Conservation (phyloP, 2,797 vertebrate species). For the Sciurus vulgaris region DNA sequence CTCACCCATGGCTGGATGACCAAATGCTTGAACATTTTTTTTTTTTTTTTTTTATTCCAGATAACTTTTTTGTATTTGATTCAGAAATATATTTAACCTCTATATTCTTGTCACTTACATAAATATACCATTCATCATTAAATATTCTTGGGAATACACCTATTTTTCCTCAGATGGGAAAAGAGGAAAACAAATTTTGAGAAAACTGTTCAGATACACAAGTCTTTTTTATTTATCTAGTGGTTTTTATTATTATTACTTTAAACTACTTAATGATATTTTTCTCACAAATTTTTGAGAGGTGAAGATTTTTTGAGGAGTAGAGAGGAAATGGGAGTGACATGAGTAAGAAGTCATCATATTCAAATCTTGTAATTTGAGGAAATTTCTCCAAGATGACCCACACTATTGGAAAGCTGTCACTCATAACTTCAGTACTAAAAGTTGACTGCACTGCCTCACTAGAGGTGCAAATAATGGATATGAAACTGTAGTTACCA, state of each 20-base stretch:
- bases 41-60: background rate
- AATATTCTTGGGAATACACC: background rate
- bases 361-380: background rate
- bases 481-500: background rate
- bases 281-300: background rate
- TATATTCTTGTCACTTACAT: background rate
- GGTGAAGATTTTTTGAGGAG: background rate
- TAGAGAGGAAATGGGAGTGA: background rate
- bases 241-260: background rate
- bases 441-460: background rate
- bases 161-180: background rate
- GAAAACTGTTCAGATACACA: background rate
- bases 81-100: background rate
- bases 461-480: background rate
- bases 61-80: background rate
- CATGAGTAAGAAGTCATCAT: background rate
- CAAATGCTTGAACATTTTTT: background rate
- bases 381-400: background rate
- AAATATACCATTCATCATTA: background rate
- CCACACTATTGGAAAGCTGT: background rate
- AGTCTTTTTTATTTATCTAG: background rate
- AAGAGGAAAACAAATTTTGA: background rate
- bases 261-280: background rate
- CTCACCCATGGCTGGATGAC: background rate
- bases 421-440: background rate